Evolutionary conservation across 2,113 vertebrate species (phyloP), one percentile per base, ranked within the genome.

Genomic region (Psophia crepitans): DNA sequence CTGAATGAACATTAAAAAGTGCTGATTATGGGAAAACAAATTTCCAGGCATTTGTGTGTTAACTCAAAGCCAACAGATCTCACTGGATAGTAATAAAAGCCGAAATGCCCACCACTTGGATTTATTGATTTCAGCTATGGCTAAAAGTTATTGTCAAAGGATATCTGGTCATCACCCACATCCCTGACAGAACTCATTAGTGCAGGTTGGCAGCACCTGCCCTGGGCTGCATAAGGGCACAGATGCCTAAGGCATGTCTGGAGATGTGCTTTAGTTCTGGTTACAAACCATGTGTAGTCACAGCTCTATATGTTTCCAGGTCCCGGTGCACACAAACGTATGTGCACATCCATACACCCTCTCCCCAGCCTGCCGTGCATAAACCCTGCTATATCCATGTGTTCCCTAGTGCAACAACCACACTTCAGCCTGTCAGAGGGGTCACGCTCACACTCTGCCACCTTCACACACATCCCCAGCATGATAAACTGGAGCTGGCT

Each of bases 81-180:
- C 39, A 44, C 48, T 76, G 58, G 74, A 64, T 86, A 23, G 57
- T 96, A 56, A 26, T 88, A 93, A 96, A 97, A 96, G 54, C 63
- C 61, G 71, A 95, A 96, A 57, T 88, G 85, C 41, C 53, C 51
- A 53, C 60, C 76, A 23, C 28, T 7, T 27, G 27, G 46, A 44
- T 75, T 90, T 96, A 96, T 68, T 94, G 94, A 97, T 97, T 96
- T 95, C 30, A 61, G 35, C 51, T 61, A 32, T n/a, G 41, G 48
- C n/a, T 97, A 32, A 71, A 97, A 97, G 77, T 89, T 77, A 60
- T 51, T 88, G 19, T 87, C 76, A 35, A 41, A 90, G 65, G 58
- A 51, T 82, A 49, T 69, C 39, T 95, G 49, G 37, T 94, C 44
- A 24, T 65, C 51, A 30, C 32, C 30, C 57, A 18, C 26, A 61